These are phyloP conservation scores for Triplophysa tibetana DNA, from an alignment of 2,113 vertebrate species.

Conservation along the genomic window DNA sequence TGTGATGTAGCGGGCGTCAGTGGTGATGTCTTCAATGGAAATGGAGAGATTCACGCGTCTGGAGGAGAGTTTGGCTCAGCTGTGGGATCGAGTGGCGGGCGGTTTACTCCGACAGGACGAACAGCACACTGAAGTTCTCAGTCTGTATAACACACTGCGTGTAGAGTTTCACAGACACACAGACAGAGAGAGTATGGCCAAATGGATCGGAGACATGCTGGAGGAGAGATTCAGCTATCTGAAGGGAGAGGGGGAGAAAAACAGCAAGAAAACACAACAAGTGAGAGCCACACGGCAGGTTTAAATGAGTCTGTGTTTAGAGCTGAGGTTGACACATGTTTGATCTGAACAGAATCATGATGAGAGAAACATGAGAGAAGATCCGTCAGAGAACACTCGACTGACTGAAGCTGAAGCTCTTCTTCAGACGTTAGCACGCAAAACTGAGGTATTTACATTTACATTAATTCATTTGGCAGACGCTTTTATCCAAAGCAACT, in stretches of 20 bases:
- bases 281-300: constrained; percentile 37
- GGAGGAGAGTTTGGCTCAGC: constrained; percentile 73
- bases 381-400: constrained; percentile 68
- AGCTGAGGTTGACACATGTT: too few species aligned
- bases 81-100: constrained; percentile 72
- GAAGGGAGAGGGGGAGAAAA: constrained; percentile 54
- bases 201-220: constrained; percentile 65
- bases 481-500: too few species aligned
- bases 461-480: too few species aligned
- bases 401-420: constrained; percentile 76
- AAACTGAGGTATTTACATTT: constrained; percentile 84
- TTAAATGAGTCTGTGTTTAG: too few species aligned
- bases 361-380: constrained; percentile 57
- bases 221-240: constrained; percentile 61
- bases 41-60: constrained; percentile 63
- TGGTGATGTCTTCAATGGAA: constrained; percentile 35
- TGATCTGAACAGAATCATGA: constrained; percentile 45
- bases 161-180: constrained; percentile 65
- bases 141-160: constrained; percentile 70
- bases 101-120: constrained; percentile 61
- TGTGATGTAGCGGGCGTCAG: neutral
- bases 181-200: constrained; percentile 46
- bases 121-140: constrained; percentile 69
- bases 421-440: constrained; percentile 70
- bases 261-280: constrained; percentile 43